Conservation (phyloP, 2,888 invertebrate genomes). For the Hyposoter dolosus region DNA sequence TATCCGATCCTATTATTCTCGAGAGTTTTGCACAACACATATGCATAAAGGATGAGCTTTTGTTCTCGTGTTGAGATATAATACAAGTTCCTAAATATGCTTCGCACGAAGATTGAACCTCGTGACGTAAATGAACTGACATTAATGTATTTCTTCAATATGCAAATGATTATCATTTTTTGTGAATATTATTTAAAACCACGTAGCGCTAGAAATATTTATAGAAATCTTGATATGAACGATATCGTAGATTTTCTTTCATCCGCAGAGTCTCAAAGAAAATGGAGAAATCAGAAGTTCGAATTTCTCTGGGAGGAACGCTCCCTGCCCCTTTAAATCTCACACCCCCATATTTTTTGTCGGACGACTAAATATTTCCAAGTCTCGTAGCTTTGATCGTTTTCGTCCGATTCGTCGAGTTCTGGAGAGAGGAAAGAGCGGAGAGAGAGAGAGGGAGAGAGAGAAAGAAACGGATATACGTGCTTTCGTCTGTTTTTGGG, state of each 20-base stretch:
- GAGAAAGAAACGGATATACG: conserved; percentile 9
- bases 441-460: neutral
- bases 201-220: neutral
- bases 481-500: conserved; percentile 38
- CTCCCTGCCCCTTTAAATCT: neutral
- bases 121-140: conserved; percentile 10
- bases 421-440: neutral
- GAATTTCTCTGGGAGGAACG: conserved; percentile 32
- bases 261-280: conserved; percentile 48
- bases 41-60: conserved; percentile 6
- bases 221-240: neutral
- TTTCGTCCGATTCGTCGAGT: conserved; percentile 36
- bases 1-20: conserved; percentile 27
- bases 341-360: neutral
- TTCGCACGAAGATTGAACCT: neutral
- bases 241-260: conserved; percentile 21
- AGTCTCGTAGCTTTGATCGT: conserved; percentile 63
- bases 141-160: neutral
- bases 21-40: conserved; percentile 24
- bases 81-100: conserved; percentile 36
- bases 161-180: neutral
- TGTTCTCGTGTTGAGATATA: conserved; percentile 8
- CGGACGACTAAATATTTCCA: conserved; percentile 63
- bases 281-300: conserved; percentile 61
- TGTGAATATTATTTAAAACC: neutral